Percentiles rank a stretch among this genome's conserved stretches.
These are phyloP conservation scores for Rhorus exstirpatorius DNA, from an alignment of 2,888 invertebrate genomes.

Conservation along the genomic window DNA sequence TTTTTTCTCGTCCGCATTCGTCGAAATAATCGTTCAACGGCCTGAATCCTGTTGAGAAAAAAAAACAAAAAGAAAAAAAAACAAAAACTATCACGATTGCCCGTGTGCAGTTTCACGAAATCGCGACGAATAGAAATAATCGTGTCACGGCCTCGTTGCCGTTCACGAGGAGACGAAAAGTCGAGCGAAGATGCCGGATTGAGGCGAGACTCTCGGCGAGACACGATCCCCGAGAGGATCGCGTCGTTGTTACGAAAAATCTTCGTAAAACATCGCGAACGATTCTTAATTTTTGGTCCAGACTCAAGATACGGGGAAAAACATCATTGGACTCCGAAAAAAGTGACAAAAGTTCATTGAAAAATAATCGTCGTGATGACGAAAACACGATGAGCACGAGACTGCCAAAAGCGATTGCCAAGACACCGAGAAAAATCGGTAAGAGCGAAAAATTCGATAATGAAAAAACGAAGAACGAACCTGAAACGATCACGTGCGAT, in stretches of 20 bases:
- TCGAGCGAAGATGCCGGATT: slow-evolving; percentile 65
- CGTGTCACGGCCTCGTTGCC: slow-evolving; percentile 56
- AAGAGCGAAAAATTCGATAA: slow-evolving; percentile 48
- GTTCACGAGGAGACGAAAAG: slow-evolving; percentile 52
- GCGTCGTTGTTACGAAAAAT: slow-evolving; percentile 30
- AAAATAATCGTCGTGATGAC: slow-evolving; percentile 68
- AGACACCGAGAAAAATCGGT: slow-evolving; percentile 55
- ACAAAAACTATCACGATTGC: slow-evolving; percentile 64
- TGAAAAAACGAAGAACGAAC: slow-evolving; percentile 32
- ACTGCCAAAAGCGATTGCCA: slow-evolving; percentile 56
- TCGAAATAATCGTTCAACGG: slow-evolving; percentile 7
- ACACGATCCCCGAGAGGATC: slow-evolving; percentile 60
- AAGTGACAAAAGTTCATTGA: slow-evolving; percentile 33
- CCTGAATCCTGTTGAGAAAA: slow-evolving; percentile 16
- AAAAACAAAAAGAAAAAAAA: too few species aligned
- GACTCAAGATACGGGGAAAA: slow-evolving; percentile 68
- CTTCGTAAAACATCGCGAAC: slow-evolving; percentile 62
- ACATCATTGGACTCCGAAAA: slow-evolving; percentile 41
- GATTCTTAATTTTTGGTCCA: slow-evolving; percentile 72
- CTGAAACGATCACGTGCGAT: slow-evolving; percentile 68
- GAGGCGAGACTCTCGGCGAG: slow-evolving; percentile 66
- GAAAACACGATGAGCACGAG: slow-evolving; percentile 73
- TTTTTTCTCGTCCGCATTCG: background rate
- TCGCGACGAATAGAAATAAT: slow-evolving; percentile 63
- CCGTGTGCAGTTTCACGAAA: slow-evolving; percentile 59